Base-by-base conservation (phyloP, 2,113 vertebrate species). In the Dromas ardeola region DNA sequence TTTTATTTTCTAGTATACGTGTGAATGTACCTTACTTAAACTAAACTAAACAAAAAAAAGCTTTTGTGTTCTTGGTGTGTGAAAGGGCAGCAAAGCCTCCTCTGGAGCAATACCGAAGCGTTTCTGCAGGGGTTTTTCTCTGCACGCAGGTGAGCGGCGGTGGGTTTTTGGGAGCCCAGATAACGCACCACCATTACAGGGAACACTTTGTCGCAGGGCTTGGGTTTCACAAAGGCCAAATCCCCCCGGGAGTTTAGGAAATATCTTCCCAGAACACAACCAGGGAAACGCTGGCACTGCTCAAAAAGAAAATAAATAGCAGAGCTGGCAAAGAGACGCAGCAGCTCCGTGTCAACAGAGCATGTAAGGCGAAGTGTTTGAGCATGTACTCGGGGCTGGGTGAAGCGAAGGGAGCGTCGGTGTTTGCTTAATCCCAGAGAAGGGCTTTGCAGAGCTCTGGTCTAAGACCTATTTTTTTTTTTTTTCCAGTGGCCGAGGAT, bases 191-290 rank as follows among this genome's bases (percentile, higher is more conserved):
- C 49, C 2, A 3, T 17, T 19, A 17, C n/a, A 8, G 74, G 77
- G 42, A 91, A 25, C 3, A 2, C 67, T 58, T 9, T 2, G 8
- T 43, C 14, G 5, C 19, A 30, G 17, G n/a, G 23, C 15, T 81
- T 26, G 90, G 32, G 2, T 79, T 78, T 55, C 92, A 72, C 92
- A 86, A 80, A 94, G 86, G 82, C 81, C 10, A 71, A 42, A 66
- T 53, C 7, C 80, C 85, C 43, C 29, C 0, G 30, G 90, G 95
- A 92, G 85, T 42, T 81, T 16, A 63, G 88, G 86, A 78, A 90
- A 86, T 59, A 22, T 86, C 90, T 84, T 88, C 95, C 95, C 94
- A 94, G 79, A 91, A 82, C 92, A 90, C 87, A 19, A 18, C 3
- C 73, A 67, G 96, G 95, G 95, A 81, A 81, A 47, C 4, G 42